Percentiles rank a stretch among this genome's conserved stretches.
phyloP scores from a whole-genome alignment of 2,888 invertebrate species.

The Sphecodes monilicornis region DNA sequence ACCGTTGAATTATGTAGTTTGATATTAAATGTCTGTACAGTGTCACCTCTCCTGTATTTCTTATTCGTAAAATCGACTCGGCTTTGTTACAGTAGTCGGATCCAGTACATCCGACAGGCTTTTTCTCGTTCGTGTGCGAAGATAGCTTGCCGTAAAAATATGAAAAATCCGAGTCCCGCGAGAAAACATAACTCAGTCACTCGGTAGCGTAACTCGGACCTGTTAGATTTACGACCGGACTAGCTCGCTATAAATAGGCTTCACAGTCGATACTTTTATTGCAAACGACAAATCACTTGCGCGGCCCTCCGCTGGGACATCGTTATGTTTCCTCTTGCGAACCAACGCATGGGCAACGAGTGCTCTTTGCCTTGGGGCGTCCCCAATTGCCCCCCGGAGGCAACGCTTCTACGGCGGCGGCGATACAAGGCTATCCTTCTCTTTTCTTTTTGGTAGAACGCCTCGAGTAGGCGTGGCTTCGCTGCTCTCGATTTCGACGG shows the following conservation, averaged over 20 bases:
- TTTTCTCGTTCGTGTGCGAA: neutral
- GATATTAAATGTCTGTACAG: slow-evolving; percentile 6
- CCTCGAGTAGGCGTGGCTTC: neutral
- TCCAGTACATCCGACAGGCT: neutral
- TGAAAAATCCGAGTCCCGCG: neutral
- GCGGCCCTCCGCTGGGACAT: neutral
- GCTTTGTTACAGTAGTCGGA: neutral
- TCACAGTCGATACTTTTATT: neutral
- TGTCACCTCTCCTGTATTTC: neutral
- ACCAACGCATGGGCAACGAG: neutral
- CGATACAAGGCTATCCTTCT: too few species aligned
- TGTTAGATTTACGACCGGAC: neutral
- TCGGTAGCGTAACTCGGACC: neutral
- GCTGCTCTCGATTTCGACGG: neutral
- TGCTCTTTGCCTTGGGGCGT: neutral
- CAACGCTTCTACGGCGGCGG: neutral
- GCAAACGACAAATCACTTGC: neutral
- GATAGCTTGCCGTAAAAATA: neutral
- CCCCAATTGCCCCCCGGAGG: neutral
- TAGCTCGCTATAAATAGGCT: neutral
- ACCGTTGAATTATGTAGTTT: neutral
- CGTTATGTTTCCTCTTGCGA: neutral
- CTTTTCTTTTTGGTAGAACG: neutral
- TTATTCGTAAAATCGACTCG: neutral
- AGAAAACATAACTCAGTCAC: neutral